Percentiles rank a stretch among this genome's conserved stretches.
Conservation (phyloP, 2,113 vertebrate species). For the Trogon surrucura region DNA sequence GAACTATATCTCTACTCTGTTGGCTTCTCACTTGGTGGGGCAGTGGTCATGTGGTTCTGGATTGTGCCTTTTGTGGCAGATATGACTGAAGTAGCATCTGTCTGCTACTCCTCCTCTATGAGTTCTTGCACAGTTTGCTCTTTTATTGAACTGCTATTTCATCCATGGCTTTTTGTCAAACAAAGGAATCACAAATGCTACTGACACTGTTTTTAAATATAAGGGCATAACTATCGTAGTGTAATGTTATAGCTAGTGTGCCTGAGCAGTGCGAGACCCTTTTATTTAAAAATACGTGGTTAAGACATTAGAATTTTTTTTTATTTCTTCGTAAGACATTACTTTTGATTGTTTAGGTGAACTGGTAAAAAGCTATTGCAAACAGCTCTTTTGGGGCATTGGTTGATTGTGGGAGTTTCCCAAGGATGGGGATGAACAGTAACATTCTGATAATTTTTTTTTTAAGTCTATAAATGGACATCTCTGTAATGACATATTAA, state of each 20-base stretch:
- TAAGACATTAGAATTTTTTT: background rate
- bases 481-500: background rate
- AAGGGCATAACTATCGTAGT: background rate
- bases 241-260: background rate
- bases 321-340: background rate
- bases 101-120: background rate
- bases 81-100: background rate
- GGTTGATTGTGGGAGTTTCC: background rate
- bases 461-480: background rate
- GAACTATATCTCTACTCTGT: rapidly evolving
- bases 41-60: background rate
- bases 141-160: background rate
- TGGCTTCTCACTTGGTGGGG: background rate
- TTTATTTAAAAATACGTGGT: background rate
- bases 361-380: background rate
- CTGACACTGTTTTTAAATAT: background rate
- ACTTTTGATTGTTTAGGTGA: background rate
- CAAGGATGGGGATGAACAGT: background rate
- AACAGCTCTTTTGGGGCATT: background rate
- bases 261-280: background rate
- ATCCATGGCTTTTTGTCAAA: background rate
- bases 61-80: background rate
- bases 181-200: background rate
- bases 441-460: background rate
- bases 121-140: background rate